Evolutionary conservation across 2,888 invertebrate genomes (phyloP).

Genomic region (Luperina testacea): DNA sequence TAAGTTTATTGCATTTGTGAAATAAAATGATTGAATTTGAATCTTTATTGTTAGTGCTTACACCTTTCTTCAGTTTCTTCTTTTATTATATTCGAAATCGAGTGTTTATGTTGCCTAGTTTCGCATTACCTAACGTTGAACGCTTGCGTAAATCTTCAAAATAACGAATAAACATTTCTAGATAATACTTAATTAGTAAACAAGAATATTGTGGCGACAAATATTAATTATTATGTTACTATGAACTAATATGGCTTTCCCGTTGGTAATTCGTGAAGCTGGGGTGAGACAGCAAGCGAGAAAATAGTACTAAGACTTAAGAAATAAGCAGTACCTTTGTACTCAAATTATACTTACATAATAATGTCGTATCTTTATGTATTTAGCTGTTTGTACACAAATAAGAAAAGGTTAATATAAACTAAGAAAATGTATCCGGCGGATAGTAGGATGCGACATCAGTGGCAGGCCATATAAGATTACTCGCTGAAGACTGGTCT

Average conservation of each 20-base stretch:
- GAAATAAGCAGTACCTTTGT: not conserved
- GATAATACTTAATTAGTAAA: conserved; percentile 7
- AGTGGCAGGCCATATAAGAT: too few species aligned
- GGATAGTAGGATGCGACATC: too few species aligned
- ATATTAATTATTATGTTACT: conserved; percentile 3
- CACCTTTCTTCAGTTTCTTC: not conserved
- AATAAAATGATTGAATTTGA: not conserved
- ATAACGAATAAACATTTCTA: conserved; percentile 5
- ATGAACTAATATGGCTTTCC: conserved; percentile 35
- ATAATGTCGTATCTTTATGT: too few species aligned
- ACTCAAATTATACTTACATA: not conserved
- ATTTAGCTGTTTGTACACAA: not conserved
- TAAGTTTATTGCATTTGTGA: conserved; percentile 9
- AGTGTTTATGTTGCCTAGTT: not conserved
- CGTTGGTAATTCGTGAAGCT: conserved; percentile 2
- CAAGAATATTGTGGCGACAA: conserved; percentile 6
- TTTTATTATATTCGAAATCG: not conserved
- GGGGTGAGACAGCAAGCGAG: conserved; percentile 3
- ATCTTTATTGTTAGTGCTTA: not conserved
- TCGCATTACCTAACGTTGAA: not conserved
- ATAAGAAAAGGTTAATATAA: not conserved
- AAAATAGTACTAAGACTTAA: not conserved
- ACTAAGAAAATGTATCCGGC: not conserved
- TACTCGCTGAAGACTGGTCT: too few species aligned
- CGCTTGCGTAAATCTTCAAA: not conserved